Base-by-base conservation (phyloP, 2,113 vertebrate species). In the Mormyrus iriodes region DNA sequence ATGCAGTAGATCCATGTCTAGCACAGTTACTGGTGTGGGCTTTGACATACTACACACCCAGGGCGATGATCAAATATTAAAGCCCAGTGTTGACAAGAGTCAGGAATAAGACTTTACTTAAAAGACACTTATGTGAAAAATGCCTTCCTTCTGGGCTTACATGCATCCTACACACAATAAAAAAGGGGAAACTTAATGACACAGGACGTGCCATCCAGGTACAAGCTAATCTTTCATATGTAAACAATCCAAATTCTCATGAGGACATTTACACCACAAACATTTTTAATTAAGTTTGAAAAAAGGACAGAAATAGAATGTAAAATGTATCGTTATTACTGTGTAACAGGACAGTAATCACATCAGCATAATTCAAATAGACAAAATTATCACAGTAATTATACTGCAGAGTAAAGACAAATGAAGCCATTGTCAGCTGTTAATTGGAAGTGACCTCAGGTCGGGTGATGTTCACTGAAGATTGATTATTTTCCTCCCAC, bases 311-410 rank as follows among this genome's bases (percentile, higher is more conserved):
- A 86, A 19, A 53, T 35, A 10, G 51, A 35, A 53, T 31, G 17
- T 19, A 86, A 53, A 27, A 53, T 39, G 49, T 31, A 31, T 15
- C 19, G 19, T 86, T 86, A 86, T 52, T 86, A 53, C 85, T 86
- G 51, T 55, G 31, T 35, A 86, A 53, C 13, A 55, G 85, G 51
- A 53, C 15, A 17, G n/a, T 55, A 53, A 53, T 49, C 31, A 55
- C 49, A 15, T 86, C 82, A 85, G 82, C 79, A 89, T 93, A 93
- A 95, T 92, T 94, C 93, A 92, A 95, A 94, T 93, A 93, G 93
- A 95, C 91, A 91, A 91, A 89, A 92, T 92, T 89, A 90, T 92
- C 92, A 88, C 89, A 90, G 89, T 91, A 88, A 92, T 87, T 86
- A 90, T 39, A 79, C 52, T 76, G 90, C 82, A 88, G 91, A 90